Evolutionary conservation across 2,888 invertebrate genomes (phyloP).

Genomic region (Arge pagana): DNA sequence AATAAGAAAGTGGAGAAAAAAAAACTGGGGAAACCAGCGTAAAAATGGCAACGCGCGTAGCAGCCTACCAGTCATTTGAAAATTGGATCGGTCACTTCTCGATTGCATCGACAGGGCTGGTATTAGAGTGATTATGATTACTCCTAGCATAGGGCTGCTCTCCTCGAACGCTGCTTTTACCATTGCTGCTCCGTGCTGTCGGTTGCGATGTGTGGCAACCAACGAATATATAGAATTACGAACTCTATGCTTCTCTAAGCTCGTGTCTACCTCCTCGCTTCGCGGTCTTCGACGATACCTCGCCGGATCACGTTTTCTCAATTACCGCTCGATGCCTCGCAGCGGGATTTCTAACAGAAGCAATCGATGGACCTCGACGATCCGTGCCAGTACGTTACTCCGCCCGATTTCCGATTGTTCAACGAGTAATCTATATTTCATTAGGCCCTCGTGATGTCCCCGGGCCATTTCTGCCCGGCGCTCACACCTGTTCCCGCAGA

Average conservation of each 20-base stretch:
- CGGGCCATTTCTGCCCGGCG: too few species aligned
- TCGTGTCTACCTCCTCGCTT: neutral
- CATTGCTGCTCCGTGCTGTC: too few species aligned
- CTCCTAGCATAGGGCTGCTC: constrained; percentile 8
- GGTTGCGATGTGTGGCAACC: constrained; percentile 17
- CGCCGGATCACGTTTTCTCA: constrained; percentile 7
- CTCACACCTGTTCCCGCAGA: too few species aligned
- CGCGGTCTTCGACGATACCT: neutral
- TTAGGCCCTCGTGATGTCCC: too few species aligned
- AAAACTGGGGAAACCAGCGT: constrained; percentile 13
- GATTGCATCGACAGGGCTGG: constrained; percentile 15
- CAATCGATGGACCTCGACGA: too few species aligned
- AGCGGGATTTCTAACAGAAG: constrained; percentile 5
- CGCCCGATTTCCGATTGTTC: too few species aligned
- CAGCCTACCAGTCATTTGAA: constrained; percentile 14
- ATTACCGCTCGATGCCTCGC: constrained; percentile 11
- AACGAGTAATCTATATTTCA: too few species aligned
- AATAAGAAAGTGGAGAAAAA: neutral
- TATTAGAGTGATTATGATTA: constrained; percentile 20
- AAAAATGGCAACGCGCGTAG: constrained; percentile 19
- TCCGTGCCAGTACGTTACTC: too few species aligned
- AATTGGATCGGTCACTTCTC: constrained; percentile 19
- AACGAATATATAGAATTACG: constrained; percentile 17
- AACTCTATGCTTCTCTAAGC: constrained; percentile 7
- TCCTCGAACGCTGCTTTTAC: too few species aligned